Evolutionary conservation across 2,888 invertebrate genomes (phyloP).

Genomic region (Boloria euphrosyne): DNA sequence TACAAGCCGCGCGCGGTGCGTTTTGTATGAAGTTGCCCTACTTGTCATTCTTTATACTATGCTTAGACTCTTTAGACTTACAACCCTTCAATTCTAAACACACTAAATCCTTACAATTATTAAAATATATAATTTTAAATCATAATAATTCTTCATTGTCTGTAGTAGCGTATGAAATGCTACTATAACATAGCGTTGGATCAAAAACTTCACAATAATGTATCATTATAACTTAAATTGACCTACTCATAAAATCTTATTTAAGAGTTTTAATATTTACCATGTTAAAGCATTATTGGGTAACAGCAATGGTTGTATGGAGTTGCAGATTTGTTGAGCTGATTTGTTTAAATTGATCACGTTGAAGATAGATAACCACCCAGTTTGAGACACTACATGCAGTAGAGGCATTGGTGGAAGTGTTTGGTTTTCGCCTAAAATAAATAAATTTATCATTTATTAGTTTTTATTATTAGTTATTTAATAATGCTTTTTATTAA

Average conservation of each 20-base stretch:
- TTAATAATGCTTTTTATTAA: not conserved
- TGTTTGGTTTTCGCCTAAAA: constrained; percentile 81
- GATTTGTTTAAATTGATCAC: constrained; percentile 86
- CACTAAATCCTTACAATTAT: no score
- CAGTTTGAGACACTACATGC: constrained; percentile 89
- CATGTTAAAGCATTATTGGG: constrained; percentile 57
- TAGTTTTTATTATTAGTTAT: not conserved
- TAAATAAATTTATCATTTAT: constrained; percentile 20
- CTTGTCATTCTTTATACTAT: no score
- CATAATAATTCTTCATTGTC: no score
- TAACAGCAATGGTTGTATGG: constrained; percentile 77
- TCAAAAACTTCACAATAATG: no score
- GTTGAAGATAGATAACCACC: constrained; percentile 89
- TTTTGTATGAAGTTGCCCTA: no score
- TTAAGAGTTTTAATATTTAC: constrained; percentile 47
- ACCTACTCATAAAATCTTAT: not conserved
- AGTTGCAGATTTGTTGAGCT: constrained; percentile 83
- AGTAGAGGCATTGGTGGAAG: constrained; percentile 90
- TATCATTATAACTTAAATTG: no score
- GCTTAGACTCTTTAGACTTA: no score
- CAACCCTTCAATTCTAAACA: no score
- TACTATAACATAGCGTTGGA: no score
- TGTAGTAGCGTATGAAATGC: no score
- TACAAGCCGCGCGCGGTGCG: no score
- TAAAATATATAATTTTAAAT: no score